Evolutionary conservation across 2,888 invertebrate species (phyloP), one percentile per base, ranked within the genome.

Genomic region (Habrosyne pyritoides): DNA sequence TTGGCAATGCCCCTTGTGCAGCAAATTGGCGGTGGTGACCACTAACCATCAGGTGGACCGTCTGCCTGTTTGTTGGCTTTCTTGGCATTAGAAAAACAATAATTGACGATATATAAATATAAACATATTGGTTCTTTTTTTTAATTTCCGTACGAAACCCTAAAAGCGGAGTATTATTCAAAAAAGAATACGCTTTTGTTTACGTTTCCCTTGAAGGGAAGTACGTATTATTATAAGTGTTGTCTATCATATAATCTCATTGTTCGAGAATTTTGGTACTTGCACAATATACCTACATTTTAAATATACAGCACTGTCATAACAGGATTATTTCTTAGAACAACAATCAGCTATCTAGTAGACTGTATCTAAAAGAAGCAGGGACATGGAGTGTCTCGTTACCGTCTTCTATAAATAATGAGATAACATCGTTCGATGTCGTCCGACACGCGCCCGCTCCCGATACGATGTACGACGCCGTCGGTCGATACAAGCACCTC

Each of bases 341-440:
- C 71, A 71, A 74, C 63, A 65, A 61, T 53, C 53, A 47, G 65
- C 61, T 79, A 82, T 81, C 81, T 73, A 42, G 54, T 54, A 57
- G 53, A 55, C 63, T 71, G 68, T 70, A 81, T 79, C 79, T 75
- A 63, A 63, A 57, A 66, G 67, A 60, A 61, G 64, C 61, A 57
- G 71, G 67, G 70, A 75, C 71, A 73, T 55, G 70, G 66, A 70
- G 79, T 69, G 77, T 83, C 86, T 88, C 77, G 85, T 88, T 87
- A 87, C 80, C 70, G 76, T 79, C 78, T 78, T 73, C 80, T 83
- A 87, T 87, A 87, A 86, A 87, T 84, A 86, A 85, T 63, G 65
- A 62, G 87, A 89, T 88, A 83, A 69, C 68, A 86, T 89, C 87
- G 62, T 60, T 53, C 51, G 61, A 66, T 73, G 71, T 71, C 72